Evolutionary conservation across 2,888 invertebrate genomes (phyloP).

Genomic region (Torymus auratus): DNA sequence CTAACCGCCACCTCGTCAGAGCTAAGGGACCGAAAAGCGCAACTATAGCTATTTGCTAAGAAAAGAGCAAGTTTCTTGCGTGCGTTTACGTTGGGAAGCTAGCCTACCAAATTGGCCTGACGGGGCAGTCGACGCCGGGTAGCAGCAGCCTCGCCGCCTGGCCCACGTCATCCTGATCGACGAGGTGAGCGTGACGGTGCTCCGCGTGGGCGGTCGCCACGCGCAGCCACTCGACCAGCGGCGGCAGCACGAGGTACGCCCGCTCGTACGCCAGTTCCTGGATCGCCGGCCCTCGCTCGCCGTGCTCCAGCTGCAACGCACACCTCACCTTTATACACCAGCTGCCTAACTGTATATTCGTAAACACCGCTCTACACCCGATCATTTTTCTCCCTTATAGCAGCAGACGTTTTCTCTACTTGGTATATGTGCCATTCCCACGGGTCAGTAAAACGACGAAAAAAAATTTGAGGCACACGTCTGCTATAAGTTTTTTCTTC

Average conservation of each 20-base stretch:
- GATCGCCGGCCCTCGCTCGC: slow-evolving; percentile 79
- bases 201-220: slow-evolving; percentile 90
- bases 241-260: slow-evolving; percentile 92
- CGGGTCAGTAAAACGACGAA: no score
- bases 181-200: slow-evolving; percentile 85
- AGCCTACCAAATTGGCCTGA: slow-evolving; percentile 83
- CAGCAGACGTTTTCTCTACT: no score
- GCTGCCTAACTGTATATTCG: no score
- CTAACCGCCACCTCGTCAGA: slow-evolving; percentile 80
- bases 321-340: no score
- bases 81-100: background rate
- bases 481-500: no score
- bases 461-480: no score
- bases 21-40: slow-evolving; percentile 70
- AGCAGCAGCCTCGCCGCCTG: slow-evolving; percentile 91
- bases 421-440: no score
- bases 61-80: background rate
- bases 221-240: slow-evolving; percentile 93
- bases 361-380: no score
- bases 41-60: no score
- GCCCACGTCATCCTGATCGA: slow-evolving; percentile 91
- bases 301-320: slow-evolving; percentile 82
- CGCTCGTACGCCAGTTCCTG: slow-evolving; percentile 91
- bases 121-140: slow-evolving; percentile 93
- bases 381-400: no score